phyloP scores from a whole-genome alignment of 2,888 invertebrate genomes.

The Chesias legatella region DNA sequence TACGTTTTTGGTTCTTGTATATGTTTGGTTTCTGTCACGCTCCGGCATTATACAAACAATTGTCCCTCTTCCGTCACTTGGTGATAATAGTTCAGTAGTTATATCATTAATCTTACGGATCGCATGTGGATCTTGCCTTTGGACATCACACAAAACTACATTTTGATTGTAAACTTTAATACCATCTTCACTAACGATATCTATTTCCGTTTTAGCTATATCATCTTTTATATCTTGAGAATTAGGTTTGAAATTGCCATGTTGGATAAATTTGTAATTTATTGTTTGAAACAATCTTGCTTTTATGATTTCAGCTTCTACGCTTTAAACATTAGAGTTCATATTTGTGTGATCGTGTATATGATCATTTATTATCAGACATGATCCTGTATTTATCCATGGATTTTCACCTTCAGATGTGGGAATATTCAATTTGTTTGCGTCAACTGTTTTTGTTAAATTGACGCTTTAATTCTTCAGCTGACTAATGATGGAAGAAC shows the following conservation, averaged over 20 bases:
- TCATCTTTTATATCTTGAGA: slow-evolving; percentile 2
- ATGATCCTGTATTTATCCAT: slow-evolving; percentile 69
- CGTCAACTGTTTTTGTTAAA: slow-evolving; percentile 76
- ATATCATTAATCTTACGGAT: slow-evolving; percentile 72
- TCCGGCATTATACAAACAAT: slow-evolving; percentile 57
- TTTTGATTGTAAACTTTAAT: slow-evolving; percentile 66
- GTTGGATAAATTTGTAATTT: slow-evolving; percentile 9
- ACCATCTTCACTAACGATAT: slow-evolving; percentile 53
- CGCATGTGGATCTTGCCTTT: slow-evolving; percentile 67
- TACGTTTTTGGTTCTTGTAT: slow-evolving; percentile 2
- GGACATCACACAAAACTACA: slow-evolving; percentile 64
- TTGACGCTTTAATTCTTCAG: slow-evolving; percentile 68
- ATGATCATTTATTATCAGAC: slow-evolving; percentile 62
- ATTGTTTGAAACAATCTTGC: slow-evolving; percentile 3
- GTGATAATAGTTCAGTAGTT: slow-evolving; percentile 68
- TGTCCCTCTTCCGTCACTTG: slow-evolving; percentile 57
- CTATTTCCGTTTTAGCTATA: slow-evolving; percentile 29
- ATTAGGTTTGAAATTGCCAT: slow-evolving; percentile 10
- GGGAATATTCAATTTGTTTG: slow-evolving; percentile 78
- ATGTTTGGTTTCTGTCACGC: slow-evolving; percentile 49
- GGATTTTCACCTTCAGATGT: slow-evolving; percentile 77
- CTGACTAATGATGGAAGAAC: slow-evolving; percentile 68
- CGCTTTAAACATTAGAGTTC: slow-evolving; percentile 29
- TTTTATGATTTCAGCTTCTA: slow-evolving; percentile 34
- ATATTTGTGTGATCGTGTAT: slow-evolving; percentile 29